These are phyloP conservation scores for Synanceia verrucosa DNA, from an alignment of 2,797 vertebrate species.

Conservation along the genomic window DNA sequence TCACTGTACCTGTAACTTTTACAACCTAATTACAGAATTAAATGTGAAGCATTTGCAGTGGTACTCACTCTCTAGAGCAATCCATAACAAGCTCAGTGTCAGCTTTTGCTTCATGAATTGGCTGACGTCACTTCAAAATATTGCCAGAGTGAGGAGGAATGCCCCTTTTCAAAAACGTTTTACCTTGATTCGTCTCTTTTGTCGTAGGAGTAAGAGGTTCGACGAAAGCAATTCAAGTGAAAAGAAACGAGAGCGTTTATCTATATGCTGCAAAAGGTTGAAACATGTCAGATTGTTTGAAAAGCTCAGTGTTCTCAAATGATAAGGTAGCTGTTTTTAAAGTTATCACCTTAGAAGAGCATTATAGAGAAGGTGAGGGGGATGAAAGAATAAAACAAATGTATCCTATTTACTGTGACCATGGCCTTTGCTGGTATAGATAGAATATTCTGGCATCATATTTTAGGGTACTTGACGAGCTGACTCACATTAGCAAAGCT, in stretches of 20 bases:
- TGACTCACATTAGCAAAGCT: neutral
- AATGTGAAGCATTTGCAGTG: neutral
- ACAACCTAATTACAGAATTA: slow-evolving; percentile 22
- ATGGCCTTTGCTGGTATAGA: neutral
- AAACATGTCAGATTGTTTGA: neutral
- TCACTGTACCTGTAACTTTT: slow-evolving; percentile 22
- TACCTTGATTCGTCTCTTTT: neutral
- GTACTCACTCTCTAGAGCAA: slow-evolving; percentile 16
- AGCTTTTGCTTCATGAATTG: neutral
- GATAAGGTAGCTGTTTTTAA: neutral
- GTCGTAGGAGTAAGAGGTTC: neutral
- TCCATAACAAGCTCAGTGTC: slow-evolving; percentile 4
- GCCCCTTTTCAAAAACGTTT: slow-evolving; percentile 2
- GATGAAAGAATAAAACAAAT: slow-evolving; percentile 16
- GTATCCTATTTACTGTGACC: neutral
- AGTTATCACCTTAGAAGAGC: neutral
- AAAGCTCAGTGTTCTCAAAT: slow-evolving; percentile 9
- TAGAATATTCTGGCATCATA: neutral
- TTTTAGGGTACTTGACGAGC: neutral
- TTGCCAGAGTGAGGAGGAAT: neutral
- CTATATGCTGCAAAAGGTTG: slow-evolving; percentile 6
- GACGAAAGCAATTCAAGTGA: neutral
- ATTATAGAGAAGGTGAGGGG: neutral
- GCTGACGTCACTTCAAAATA: neutral
- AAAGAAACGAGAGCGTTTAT: neutral